These are phyloP conservation scores for sheep (Ovis aries) DNA, from an alignment of 2,113 vertebrate genomes.

Conservation along the genomic window ARS-UI_Ramb_v3.0 NC_056055.1:183510501-183511000, in stretches of 20 bases:
- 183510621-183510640: neutral
- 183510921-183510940: neutral
- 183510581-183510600: neutral
- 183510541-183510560: neutral
- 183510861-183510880: neutral
- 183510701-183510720: too few species aligned
- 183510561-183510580: neutral
- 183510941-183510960: neutral
- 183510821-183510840: neutral
- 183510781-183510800: neutral
- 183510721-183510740: too few species aligned
- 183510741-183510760: neutral
- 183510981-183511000: neutral
- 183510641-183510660: accelerated
- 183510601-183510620: neutral
- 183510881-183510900: neutral
- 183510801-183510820: neutral
- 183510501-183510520: neutral
- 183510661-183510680: neutral
- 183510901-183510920: neutral
- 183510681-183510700: accelerated
- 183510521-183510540: neutral
- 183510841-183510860: neutral
- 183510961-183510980: neutral
- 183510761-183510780: neutral